Evolutionary conservation across 2,113 vertebrate genomes (phyloP).

Genomic region (Trogon melanurus): DNA sequence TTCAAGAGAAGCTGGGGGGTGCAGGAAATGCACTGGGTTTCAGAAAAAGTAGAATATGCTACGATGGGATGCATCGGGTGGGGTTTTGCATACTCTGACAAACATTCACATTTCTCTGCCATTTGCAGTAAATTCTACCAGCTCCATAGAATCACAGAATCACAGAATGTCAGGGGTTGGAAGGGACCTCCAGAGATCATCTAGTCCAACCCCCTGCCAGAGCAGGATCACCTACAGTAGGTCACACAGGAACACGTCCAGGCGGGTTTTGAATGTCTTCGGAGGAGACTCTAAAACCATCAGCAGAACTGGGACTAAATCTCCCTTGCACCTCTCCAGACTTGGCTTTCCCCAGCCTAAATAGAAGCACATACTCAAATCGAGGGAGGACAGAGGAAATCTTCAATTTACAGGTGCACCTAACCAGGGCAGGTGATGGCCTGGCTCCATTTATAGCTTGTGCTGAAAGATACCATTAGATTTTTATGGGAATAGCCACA

Average conservation of each 20-base stretch:
- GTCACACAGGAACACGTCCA: too few relatives aligned
- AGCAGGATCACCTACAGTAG: too few relatives aligned
- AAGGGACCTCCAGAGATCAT: too few relatives aligned
- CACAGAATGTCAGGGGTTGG: too few relatives aligned
- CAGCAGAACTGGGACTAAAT: not conserved
- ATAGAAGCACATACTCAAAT: not conserved
- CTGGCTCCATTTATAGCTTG: not conserved
- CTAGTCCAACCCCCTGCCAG: too few relatives aligned
- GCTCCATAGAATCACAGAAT: too few relatives aligned
- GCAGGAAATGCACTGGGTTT: not conserved
- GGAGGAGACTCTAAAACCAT: too few relatives aligned
- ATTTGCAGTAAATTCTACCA: not conserved
- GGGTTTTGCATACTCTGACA: not conserved
- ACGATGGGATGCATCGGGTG: not conserved
- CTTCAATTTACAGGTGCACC: not conserved
- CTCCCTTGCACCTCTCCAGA: not conserved
- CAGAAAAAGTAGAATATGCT: not conserved
- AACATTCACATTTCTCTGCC: not conserved
- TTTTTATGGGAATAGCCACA: not conserved
- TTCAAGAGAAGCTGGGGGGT: not conserved
- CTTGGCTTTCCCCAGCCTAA: not conserved
- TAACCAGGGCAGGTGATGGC: not conserved
- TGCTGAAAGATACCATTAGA: not conserved
- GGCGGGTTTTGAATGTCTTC: too few relatives aligned
- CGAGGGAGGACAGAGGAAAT: rapidly evolving